phyloP scores from a whole-genome alignment of 1,140 invertebrate species.

The Drosophila teissieri region DNA sequence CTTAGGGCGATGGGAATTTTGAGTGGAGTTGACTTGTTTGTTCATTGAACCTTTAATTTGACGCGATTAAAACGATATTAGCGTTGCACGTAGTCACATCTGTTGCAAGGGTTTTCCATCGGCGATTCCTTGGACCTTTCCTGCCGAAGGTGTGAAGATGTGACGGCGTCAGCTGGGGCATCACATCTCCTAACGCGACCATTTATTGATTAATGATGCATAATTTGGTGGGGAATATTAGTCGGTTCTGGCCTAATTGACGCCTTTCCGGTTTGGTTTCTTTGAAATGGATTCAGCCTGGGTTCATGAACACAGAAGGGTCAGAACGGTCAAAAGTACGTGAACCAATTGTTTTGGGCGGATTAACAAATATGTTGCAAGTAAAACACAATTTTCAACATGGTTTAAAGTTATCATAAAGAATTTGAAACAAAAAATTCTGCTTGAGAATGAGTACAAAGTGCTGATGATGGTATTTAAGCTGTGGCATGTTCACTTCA shows the following conservation, averaged over 20 bases:
- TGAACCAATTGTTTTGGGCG: not conserved
- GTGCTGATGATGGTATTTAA: too few species aligned
- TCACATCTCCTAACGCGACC: slow-evolving; percentile 41
- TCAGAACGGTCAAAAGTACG: not conserved
- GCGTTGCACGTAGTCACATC: slow-evolving; percentile 44
- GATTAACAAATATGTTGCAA: not conserved
- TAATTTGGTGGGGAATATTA: slow-evolving; percentile 60
- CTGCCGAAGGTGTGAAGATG: slow-evolving; percentile 79
- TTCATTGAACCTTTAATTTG: slow-evolving; percentile 77
- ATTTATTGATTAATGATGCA: slow-evolving; percentile 81
- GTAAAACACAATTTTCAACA: not conserved
- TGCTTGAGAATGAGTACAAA: too few species aligned
- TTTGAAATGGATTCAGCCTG: slow-evolving; percentile 3
- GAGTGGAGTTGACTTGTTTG: slow-evolving; percentile 26
- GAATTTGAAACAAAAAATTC: too few species aligned
- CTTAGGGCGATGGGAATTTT: slow-evolving; percentile 43
- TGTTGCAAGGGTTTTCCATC: slow-evolving; percentile 56
- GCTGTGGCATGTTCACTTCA: not conserved
- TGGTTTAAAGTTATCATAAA: too few species aligned
- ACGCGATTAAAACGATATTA: slow-evolving; percentile 82
- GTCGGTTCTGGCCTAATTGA: slow-evolving; percentile 53
- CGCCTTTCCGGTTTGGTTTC: slow-evolving; percentile 64
- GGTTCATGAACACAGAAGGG: slow-evolving; percentile 4
- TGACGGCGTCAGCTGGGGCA: slow-evolving; percentile 65
- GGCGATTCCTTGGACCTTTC: slow-evolving; percentile 26